A percentile compares a stretch with the other conserved stretches of the same genome.
phyloP scores from a whole-genome alignment of 2,797 vertebrate genomes.

The Ctenopoma multispine region DNA sequence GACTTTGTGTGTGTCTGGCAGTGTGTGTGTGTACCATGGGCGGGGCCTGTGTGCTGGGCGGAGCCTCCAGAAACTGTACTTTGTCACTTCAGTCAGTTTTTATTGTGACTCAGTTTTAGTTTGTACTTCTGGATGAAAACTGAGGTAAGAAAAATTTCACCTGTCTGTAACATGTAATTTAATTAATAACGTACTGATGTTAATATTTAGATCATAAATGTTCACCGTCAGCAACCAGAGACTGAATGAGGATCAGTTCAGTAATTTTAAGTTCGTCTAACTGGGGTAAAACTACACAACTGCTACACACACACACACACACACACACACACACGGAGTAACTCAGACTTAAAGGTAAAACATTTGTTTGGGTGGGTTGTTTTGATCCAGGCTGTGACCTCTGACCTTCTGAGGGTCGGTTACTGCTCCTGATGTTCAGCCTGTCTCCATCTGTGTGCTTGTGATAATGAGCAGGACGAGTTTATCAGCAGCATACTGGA shows the following conservation, averaged over 20 bases:
- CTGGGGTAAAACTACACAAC: too few species aligned
- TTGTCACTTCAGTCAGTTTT: conserved; percentile 43
- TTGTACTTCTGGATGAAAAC: conserved; percentile 20
- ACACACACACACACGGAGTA: too few species aligned
- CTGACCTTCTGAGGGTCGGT: conserved; percentile 8
- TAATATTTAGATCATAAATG: too few species aligned
- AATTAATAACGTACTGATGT: too few species aligned
- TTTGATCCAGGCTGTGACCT: neutral
- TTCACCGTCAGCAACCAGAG: too few species aligned
- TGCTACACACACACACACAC: too few species aligned
- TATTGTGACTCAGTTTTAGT: conserved; percentile 13
- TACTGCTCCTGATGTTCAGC: neutral
- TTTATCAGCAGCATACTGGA: neutral
- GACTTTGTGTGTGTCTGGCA: conserved; percentile 3
- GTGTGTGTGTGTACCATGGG: neutral
- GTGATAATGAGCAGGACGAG: neutral
- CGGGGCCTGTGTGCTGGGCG: conserved; percentile 15
- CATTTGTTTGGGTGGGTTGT: too few species aligned
- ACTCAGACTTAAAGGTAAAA: too few species aligned
- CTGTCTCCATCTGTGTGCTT: neutral
- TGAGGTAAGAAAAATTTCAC: conserved; percentile 47
- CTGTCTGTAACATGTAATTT: too few species aligned
- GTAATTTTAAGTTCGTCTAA: too few species aligned
- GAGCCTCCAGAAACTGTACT: conserved; percentile 48
- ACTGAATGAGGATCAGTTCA: too few species aligned